These are phyloP conservation scores for Cryptosula pallasiana DNA, from an alignment of 2,888 invertebrate genomes.

Conservation along the genomic window DNA sequence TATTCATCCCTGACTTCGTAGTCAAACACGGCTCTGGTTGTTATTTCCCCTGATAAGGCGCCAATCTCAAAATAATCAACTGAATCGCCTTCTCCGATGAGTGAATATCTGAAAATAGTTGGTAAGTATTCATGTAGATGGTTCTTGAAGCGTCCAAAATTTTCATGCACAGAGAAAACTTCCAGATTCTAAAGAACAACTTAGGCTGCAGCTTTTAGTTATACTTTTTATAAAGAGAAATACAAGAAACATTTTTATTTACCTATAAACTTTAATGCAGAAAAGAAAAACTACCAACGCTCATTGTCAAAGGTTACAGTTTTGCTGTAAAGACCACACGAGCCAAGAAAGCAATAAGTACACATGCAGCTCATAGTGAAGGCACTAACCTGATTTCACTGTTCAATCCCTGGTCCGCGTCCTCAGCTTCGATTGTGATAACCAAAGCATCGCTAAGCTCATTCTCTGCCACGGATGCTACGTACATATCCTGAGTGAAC, in stretches of 20 bases:
- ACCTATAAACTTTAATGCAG: too few relatives aligned
- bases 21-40: constrained; percentile 1
- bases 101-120: constrained; percentile 6
- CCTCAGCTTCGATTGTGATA: background rate
- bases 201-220: too few relatives aligned
- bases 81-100: background rate
- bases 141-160: too few relatives aligned
- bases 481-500: constrained; percentile 60
- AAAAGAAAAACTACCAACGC: background rate
- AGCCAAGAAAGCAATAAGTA: background rate
- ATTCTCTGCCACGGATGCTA: background rate
- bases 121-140: too few relatives aligned
- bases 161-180: too few relatives aligned
- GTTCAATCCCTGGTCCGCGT: background rate
- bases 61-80: background rate
- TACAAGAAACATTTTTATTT: too few relatives aligned
- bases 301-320: background rate
- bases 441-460: background rate
- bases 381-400: background rate
- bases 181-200: too few relatives aligned
- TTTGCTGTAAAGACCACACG: background rate
- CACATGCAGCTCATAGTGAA: too few relatives aligned
- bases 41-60: background rate
- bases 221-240: too few relatives aligned
- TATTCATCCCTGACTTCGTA: constrained; percentile 8